Conservation (phyloP, 2,797 vertebrate genomes). For the Mastacembelus armatus region DNA sequence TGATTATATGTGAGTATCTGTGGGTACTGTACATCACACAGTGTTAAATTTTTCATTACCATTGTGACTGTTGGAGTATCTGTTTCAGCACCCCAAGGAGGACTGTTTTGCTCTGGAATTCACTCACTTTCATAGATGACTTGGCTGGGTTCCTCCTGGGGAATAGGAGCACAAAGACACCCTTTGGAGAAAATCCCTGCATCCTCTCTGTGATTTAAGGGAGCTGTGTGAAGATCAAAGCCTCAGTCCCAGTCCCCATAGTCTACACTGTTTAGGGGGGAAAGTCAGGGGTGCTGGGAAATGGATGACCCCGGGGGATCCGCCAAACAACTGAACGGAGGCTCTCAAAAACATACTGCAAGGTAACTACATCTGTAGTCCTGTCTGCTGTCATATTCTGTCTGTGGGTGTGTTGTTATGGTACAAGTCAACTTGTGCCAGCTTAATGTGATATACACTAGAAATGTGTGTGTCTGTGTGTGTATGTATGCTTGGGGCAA, state of each 20-base stretch:
- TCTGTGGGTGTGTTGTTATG: slow-evolving; percentile 30
- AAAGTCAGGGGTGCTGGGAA: slow-evolving; percentile 74
- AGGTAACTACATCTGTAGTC: slow-evolving; percentile 49
- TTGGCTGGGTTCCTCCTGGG: slow-evolving; percentile 73
- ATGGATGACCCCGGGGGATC: slow-evolving; percentile 72
- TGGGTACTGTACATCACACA: slow-evolving; percentile 50
- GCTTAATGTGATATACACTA: slow-evolving; percentile 16
- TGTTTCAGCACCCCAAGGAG: slow-evolving; percentile 68
- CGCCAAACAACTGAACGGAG: slow-evolving; percentile 64
- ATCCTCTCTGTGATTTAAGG: slow-evolving; percentile 76
- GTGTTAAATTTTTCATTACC: slow-evolving; percentile 70
- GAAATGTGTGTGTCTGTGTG: slow-evolving; percentile 11
- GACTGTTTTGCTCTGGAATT: slow-evolving; percentile 76
- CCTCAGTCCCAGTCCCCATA: slow-evolving; percentile 67
- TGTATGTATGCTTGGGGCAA: slow-evolving; percentile 56
- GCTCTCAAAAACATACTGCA: slow-evolving; percentile 58
- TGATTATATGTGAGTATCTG: slow-evolving; percentile 40
- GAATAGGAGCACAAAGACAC: slow-evolving; percentile 72
- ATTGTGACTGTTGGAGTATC: slow-evolving; percentile 57
- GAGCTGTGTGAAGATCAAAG: slow-evolving; percentile 83
- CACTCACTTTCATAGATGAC: slow-evolving; percentile 77
- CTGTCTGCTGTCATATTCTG: slow-evolving; percentile 30
- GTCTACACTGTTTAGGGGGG: slow-evolving; percentile 68
- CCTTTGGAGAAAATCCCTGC: slow-evolving; percentile 73
- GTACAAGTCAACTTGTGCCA: slow-evolving; percentile 13